Conservation (phyloP, 2,113 vertebrate species). For the Struthidea cinerea region DNA sequence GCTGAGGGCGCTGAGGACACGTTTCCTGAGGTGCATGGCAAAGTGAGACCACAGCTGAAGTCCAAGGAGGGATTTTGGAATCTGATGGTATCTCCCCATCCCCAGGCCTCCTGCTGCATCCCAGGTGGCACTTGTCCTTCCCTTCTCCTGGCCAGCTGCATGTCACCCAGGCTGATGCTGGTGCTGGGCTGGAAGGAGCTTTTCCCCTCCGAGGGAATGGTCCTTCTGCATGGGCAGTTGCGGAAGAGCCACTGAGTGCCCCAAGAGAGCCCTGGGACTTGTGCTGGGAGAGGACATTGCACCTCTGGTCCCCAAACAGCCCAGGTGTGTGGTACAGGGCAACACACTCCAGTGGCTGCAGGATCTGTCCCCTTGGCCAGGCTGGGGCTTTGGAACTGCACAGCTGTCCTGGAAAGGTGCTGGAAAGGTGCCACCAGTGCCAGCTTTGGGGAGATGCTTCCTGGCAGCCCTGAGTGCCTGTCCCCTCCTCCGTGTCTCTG, state of each 20-base stretch:
- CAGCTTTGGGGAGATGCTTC: not conserved
- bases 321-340: not conserved
- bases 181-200: not conserved
- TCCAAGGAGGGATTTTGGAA: not conserved
- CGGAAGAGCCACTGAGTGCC: not conserved
- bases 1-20: not conserved
- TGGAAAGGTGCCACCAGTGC: not conserved
- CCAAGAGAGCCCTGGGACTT: not conserved
- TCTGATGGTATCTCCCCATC: not conserved
- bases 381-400: not conserved
- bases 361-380: not conserved
- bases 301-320: not conserved
- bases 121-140: not conserved
- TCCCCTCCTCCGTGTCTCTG: fast-evolving
- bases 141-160: not conserved
- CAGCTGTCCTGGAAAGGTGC: not conserved
- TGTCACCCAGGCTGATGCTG: not conserved
- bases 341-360: fast-evolving
- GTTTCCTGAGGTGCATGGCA: not conserved
- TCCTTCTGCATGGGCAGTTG: not conserved
- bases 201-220: not conserved
- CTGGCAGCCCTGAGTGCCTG: not conserved
- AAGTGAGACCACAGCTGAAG: not conserved
- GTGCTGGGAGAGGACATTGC: not conserved
- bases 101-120: not conserved